A percentile compares a stretch with the other conserved stretches of the same genome.
These are phyloP conservation scores for Agrochola circellaris DNA, from an alignment of 2,888 invertebrate species.

Conservation along the genomic window DNA sequence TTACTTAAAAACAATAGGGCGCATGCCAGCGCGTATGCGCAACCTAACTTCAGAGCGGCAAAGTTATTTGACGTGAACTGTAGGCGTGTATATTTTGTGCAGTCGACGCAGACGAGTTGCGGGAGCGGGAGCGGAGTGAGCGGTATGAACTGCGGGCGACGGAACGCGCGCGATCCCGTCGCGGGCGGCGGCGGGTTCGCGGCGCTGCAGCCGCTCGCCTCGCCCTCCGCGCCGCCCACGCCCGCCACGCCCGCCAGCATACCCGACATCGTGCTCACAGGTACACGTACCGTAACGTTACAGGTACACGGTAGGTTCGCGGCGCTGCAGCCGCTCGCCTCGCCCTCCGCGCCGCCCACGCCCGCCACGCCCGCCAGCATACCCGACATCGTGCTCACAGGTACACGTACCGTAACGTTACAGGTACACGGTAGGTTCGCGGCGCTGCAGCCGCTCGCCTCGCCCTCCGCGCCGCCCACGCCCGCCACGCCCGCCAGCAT, in stretches of 20 bases:
- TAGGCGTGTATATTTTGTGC: constrained; percentile 9
- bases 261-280: constrained; percentile 96
- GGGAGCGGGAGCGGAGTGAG: constrained; percentile 66
- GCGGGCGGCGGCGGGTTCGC: constrained; percentile 91
- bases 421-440: background rate
- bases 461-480: constrained; percentile 12
- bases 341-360: constrained; percentile 80
- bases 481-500: constrained; percentile 15
- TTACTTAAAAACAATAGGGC: too few relatives aligned
- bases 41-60: too few relatives aligned
- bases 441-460: constrained; percentile 4
- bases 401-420: constrained; percentile 79
- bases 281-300: constrained; percentile 80
- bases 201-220: constrained; percentile 88
- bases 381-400: constrained; percentile 95
- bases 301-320: constrained; percentile 85
- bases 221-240: constrained; percentile 80
- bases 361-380: constrained; percentile 94
- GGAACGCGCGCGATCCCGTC: constrained; percentile 83
- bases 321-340: constrained; percentile 88
- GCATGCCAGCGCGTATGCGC: too few relatives aligned
- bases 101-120: constrained; percentile 67
- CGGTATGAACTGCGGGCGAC: constrained; percentile 66
- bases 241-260: constrained; percentile 95
- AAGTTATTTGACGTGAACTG: too few relatives aligned